A percentile compares a stretch with the other conserved stretches of the same genome.
phyloP scores from a whole-genome alignment of 1,140 invertebrate genomes.

The Drosophila takahashii region DNA sequence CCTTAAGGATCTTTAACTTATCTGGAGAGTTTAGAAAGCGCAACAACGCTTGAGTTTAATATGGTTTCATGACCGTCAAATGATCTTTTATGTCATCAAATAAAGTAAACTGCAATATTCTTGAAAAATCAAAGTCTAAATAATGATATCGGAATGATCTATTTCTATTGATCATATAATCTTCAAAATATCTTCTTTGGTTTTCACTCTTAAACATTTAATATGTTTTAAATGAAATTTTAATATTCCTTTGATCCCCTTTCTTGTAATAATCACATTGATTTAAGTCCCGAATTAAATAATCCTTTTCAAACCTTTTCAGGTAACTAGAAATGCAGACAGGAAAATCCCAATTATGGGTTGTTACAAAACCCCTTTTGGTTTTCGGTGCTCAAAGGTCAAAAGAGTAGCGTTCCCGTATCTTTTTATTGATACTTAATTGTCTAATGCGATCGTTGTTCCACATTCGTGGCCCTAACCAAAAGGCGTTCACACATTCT shows the following conservation, averaged over 20 bases:
- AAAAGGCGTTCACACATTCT: constrained; percentile 58
- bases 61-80: not conserved
- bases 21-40: not conserved
- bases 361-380: not conserved
- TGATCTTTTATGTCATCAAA: not conserved
- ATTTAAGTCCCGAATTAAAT: not conserved
- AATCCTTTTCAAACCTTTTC: constrained; percentile 11
- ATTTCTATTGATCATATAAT: too few relatives aligned
- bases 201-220: not conserved
- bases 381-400: constrained; percentile 9
- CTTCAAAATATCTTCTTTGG: too few relatives aligned
- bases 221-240: not conserved
- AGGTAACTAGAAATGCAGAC: constrained; percentile 5
- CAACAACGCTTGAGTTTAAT: not conserved
- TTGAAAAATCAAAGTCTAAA: too few relatives aligned
- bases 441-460: constrained; percentile 27
- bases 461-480: constrained; percentile 10
- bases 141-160: too few relatives aligned
- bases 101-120: too few relatives aligned
- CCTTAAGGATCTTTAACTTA: not conserved
- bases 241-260: not conserved
- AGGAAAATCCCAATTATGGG: constrained; percentile 42
- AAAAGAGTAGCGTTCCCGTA: constrained; percentile 18
- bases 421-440: constrained; percentile 47
- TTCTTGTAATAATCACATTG: not conserved